A percentile compares a stretch with the other conserved stretches of the same genome.
These are phyloP conservation scores for Gibbula magus DNA, from an alignment of 2,888 invertebrate species.

Conservation along the genomic window DNA sequence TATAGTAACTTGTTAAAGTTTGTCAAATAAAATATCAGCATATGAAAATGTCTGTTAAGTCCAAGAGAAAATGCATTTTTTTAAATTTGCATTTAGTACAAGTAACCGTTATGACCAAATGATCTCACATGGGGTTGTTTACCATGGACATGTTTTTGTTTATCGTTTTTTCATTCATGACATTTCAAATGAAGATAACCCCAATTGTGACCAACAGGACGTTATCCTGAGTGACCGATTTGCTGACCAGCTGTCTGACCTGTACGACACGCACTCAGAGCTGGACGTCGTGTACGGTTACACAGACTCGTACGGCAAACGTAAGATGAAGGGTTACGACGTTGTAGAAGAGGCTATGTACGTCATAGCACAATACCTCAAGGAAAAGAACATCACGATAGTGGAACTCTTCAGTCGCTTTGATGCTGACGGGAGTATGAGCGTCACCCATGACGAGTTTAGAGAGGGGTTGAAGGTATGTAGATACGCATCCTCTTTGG, in stretches of 20 bases:
- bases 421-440: constrained; percentile 71
- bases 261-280: constrained; percentile 55
- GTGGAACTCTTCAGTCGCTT: constrained; percentile 70
- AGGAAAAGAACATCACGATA: constrained; percentile 63
- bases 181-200: too few species aligned
- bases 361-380: constrained; percentile 65
- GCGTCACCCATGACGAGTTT: constrained; percentile 70
- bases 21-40: too few species aligned
- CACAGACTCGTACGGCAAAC: constrained; percentile 69
- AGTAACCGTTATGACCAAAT: too few species aligned
- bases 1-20: too few species aligned
- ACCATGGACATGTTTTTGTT: too few species aligned
- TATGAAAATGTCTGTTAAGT: too few species aligned
- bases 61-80: too few species aligned
- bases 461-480: constrained; percentile 64
- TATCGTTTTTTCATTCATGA: too few species aligned
- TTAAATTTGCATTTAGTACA: too few species aligned
- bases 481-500: background rate
- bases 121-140: too few species aligned
- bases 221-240: constrained; percentile 55
- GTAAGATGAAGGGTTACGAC: constrained; percentile 62
- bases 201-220: constrained; percentile 46
- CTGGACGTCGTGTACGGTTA: constrained; percentile 65
- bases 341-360: constrained; percentile 69
- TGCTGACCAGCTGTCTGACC: constrained; percentile 42